These are phyloP conservation scores for Leptodactylus fallax DNA, from an alignment of 2,797 vertebrate genomes.

Conservation along the genomic window DNA sequence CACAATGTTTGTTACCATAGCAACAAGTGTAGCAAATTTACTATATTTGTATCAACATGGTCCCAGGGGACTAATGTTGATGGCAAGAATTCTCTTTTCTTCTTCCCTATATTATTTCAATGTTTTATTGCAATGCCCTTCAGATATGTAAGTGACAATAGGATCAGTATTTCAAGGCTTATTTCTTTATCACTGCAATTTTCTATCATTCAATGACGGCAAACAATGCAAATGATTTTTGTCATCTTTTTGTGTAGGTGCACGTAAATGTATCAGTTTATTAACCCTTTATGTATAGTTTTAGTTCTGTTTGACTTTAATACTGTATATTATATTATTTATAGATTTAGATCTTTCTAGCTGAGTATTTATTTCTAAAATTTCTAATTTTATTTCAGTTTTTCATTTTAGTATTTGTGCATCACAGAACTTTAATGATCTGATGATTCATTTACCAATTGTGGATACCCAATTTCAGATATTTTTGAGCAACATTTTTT, in stretches of 20 bases:
- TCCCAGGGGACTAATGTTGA: slow-evolving; percentile 65
- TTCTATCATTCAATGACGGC: slow-evolving; percentile 9
- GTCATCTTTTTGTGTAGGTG: neutral
- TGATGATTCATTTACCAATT: neutral
- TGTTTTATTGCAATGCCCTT: slow-evolving; percentile 49
- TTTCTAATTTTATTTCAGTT: neutral
- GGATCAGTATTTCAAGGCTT: slow-evolving; percentile 53
- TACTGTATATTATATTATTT: neutral
- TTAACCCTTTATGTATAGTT: neutral
- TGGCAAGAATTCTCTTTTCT: slow-evolving; percentile 64
- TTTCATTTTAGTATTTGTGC: neutral
- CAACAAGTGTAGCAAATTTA: slow-evolving; percentile 69
- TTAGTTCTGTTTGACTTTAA: neutral
- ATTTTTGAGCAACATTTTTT: neutral
- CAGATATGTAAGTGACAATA: neutral
- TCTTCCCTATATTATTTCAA: slow-evolving; percentile 61
- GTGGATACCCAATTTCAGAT: neutral
- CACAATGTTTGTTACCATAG: slow-evolving; percentile 71
- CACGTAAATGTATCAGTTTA: neutral
- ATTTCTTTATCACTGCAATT: slow-evolving; percentile 35
- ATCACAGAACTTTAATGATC: neutral
- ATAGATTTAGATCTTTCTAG: neutral
- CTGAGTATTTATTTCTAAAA: neutral
- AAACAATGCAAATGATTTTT: neutral
- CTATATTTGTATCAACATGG: slow-evolving; percentile 65